Base-by-base conservation (phyloP, 2,113 vertebrate species). In the Myotis lucifugus region DNA sequence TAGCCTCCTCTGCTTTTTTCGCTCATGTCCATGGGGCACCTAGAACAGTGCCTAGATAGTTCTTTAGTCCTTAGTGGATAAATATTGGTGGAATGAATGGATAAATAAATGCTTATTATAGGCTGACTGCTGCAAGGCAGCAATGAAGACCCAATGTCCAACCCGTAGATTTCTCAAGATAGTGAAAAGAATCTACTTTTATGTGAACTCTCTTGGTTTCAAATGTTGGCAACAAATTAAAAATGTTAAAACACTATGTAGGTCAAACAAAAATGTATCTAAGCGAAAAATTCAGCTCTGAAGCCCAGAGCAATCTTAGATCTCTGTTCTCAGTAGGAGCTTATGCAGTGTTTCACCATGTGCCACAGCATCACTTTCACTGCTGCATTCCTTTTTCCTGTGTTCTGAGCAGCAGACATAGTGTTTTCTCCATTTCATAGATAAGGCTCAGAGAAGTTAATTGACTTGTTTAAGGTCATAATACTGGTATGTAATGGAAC, bases 191-290 rank as follows among this genome's bases (percentile, higher is more conserved):
- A n/a, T 59, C 42, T 78, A 78, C 34, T 88, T 93, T 54, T 27
- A 66, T 64, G 46, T 83, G 64, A 52, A 56, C 78, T 83, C 34
- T 50, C 46, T 87, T 84, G 32, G 13, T 88, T 88, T 78, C 29
- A 87, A 91, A 67, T 73, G 52, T 42, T 95, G 54, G 40, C 54
- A 40, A 54, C 52, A 95, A 50, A 78, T 42, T 84, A 37, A 95
- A 96, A 93, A 67, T 73, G 64, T 72, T 34, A 50, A 77, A 76
- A 78, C 21, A 40, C 19, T n/a, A 8, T 52, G 8, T 5, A 56
- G 59, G 4, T 56, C 50, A 87, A 69, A 78, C 59, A 83, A 78
- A 82, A 83, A 42, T 18, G 29, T n/a, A 76, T 32, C 34, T 67
- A 23, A 69, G 13, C 17, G 14, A n/a, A 78, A 56, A 77, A 66